Evolutionary conservation across 2,888 invertebrate genomes (phyloP).

Genomic region (Criorhina ranunculi): DNA sequence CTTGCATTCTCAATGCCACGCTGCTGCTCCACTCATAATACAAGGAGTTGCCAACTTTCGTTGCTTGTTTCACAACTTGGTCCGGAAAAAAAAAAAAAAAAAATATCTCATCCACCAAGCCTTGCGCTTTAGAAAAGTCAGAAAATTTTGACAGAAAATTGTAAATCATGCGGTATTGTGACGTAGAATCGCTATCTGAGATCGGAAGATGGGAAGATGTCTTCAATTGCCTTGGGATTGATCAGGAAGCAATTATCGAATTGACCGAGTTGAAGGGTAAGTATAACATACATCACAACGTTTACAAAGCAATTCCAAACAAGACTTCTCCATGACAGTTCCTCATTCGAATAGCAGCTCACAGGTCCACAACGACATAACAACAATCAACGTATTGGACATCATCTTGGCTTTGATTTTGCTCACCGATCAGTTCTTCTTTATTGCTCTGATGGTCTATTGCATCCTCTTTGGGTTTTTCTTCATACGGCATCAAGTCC

Average conservation of each 20-base stretch:
- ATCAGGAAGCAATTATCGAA: slow-evolving; percentile 42
- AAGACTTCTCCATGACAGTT: slow-evolving; percentile 16
- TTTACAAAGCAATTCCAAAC: neutral
- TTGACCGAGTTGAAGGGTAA: slow-evolving; percentile 45
- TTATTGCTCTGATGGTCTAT: slow-evolving; percentile 30
- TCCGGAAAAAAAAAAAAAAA: too few species aligned
- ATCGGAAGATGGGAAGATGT: slow-evolving; percentile 40
- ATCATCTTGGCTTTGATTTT: slow-evolving; percentile 8
- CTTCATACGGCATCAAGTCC: slow-evolving; percentile 2
- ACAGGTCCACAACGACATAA: neutral
- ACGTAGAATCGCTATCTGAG: slow-evolving; percentile 11
- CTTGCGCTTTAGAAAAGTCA: slow-evolving; percentile 1
- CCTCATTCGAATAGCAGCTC: neutral
- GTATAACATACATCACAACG: neutral
- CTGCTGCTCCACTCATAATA: too few species aligned
- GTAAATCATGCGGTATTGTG: slow-evolving; percentile 17
- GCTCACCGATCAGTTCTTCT: slow-evolving; percentile 31
- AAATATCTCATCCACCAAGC: neutral
- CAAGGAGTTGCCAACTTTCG: too few species aligned
- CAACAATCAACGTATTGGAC: slow-evolving; percentile 26
- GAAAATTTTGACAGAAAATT: neutral
- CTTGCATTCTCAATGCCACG: too few species aligned
- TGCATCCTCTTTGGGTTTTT: slow-evolving; percentile 17
- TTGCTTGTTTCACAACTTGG: too few species aligned
- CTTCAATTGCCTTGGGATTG: slow-evolving; percentile 38